Evolutionary conservation across 92 coral and sea anemone genomes (phyloP).

Genomic region (Virgularia gustaviana): DNA sequence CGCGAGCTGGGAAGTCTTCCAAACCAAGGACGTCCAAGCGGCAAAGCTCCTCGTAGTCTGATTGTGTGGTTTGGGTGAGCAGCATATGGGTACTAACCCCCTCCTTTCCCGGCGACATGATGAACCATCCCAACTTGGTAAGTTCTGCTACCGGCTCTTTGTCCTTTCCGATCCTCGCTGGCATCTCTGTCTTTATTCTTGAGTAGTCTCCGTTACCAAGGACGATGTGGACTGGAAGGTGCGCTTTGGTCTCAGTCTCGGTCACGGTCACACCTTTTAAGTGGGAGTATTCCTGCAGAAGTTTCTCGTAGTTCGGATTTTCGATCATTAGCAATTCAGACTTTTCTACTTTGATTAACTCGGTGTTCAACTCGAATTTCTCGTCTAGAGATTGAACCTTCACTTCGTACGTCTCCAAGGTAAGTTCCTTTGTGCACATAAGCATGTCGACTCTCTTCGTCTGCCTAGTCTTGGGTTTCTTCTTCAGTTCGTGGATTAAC

Average conservation of each 20-base stretch:
- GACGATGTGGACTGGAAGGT: not conserved
- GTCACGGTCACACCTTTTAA: not conserved
- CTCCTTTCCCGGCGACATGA: constrained; percentile 4
- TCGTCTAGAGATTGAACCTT: not conserved
- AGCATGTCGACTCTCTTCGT: constrained; percentile 11
- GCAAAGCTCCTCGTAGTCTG: too few species aligned
- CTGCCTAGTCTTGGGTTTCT: not conserved
- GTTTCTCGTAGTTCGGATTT: constrained; percentile 1
- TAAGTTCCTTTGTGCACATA: not conserved
- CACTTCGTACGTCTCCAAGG: not conserved
- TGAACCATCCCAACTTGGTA: constrained; percentile 1
- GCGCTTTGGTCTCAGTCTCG: not conserved
- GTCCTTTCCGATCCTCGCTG: not conserved
- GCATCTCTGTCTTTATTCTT: not conserved
- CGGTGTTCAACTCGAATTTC: not conserved
- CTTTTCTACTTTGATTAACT: not conserved
- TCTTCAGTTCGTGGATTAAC: not conserved
- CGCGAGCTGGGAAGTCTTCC: not conserved
- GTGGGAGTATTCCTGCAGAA: not conserved
- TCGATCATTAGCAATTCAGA: not conserved
- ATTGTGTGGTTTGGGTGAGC: not conserved
- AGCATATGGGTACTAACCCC: not conserved
- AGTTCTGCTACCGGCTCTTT: constrained; percentile 6
- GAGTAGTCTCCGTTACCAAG: not conserved
- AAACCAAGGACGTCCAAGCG: not conserved